Evolutionary conservation across 2,888 invertebrate genomes (phyloP).

Genomic region (Latrodectus hesperus): DNA sequence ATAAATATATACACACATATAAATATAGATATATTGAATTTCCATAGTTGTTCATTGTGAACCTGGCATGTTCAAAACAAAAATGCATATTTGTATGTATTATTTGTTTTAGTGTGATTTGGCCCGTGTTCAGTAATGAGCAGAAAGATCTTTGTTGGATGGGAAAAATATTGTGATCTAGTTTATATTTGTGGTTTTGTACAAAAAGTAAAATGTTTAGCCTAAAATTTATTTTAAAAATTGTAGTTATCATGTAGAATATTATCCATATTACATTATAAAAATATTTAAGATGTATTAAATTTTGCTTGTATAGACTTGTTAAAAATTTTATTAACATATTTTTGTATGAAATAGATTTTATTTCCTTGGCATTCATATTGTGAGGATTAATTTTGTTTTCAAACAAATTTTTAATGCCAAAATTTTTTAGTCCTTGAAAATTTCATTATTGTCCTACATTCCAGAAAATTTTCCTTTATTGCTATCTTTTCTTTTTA

Average conservation of each 20-base stretch:
- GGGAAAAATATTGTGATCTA: constrained; percentile 61
- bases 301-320: constrained; percentile 68
- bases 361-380: constrained; percentile 37
- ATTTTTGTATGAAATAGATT: constrained; percentile 64
- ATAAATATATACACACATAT: constrained; percentile 58
- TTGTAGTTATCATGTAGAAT: constrained; percentile 57
- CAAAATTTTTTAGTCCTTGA: neutral
- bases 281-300: constrained; percentile 46
- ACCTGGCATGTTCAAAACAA: constrained; percentile 36
- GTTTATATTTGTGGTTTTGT: constrained; percentile 66
- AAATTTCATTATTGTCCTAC: neutral
- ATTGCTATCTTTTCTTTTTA: too few species aligned
- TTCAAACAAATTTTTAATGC: neutral
- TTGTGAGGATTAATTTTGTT: neutral
- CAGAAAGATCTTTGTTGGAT: constrained; percentile 33
- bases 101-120: constrained; percentile 57
- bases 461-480: neutral
- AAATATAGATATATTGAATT: constrained; percentile 64
- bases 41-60: constrained; percentile 53
- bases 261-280: constrained; percentile 41
- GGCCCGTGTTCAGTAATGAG: constrained; percentile 43
- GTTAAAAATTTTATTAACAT: constrained; percentile 63
- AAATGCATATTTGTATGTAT: constrained; percentile 40
- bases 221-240: constrained; percentile 64
- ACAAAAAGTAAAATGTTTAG: constrained; percentile 50